Base-by-base conservation (phyloP, 2,113 vertebrate species). In the Eptatretus burgeri region DNA sequence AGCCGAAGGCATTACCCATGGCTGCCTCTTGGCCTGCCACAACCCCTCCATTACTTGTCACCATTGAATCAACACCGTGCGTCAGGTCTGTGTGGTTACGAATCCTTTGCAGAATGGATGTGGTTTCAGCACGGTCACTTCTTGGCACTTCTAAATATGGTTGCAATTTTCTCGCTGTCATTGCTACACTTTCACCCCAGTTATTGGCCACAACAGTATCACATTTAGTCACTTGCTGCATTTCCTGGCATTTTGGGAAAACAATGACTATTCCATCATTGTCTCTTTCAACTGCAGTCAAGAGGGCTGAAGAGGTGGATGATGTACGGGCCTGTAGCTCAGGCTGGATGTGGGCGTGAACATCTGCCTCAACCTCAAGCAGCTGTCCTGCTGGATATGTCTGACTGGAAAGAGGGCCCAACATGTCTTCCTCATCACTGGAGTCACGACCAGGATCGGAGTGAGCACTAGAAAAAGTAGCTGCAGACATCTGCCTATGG, bases 291-390 rank as follows among this genome's bases (percentile, higher is more conserved):
- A 41, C 27, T 41, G 27, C 27, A 41, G 27, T 41, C 27, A 41
- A 3, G 27, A 41, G 3, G 27, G 27, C 27, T 41, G 27, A 41
- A 41, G 27, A 41, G 27, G 27, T 41, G 7, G 27, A 41, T 41
- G 27, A 3, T 41, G 27, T 41, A 41, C 27, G 3, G 27, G 27
- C 27, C 27, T 41, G 27, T 41, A 41, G 27, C 27, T 41, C 27
- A 41, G 27, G 27, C 27, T 41, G 27, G 27, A 41, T 41, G 27
- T 41, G 27, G 27, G 27, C 27, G 7, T 95, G 89, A 69, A 95
- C 89, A 67, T 95, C 89, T 14, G 88, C 89, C 69, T 89, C 87
- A 5, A 95, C 89, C 70, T 95, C 89, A n/a, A 94, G 74, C 72
- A 77, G 86, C 56, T 60, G 56, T 60, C 56, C 56, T 20, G n/a